Percentiles rank a stretch among this genome's conserved stretches.
phyloP scores from a whole-genome alignment of 2,888 invertebrate species.

The Phengaris arion region DNA sequence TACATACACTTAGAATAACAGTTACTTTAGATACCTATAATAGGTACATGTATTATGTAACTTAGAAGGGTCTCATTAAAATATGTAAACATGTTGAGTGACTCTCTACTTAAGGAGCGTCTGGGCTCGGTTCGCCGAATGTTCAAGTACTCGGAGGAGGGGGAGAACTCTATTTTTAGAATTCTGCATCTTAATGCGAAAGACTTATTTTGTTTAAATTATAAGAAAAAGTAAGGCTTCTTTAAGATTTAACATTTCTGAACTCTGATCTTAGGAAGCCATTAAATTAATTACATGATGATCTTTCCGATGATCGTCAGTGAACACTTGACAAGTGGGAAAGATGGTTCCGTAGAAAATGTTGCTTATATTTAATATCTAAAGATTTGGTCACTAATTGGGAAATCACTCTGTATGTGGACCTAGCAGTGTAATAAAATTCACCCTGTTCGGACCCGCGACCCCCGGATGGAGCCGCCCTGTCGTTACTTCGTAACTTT shows the following conservation, averaged over 20 bases:
- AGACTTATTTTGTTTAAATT: neutral
- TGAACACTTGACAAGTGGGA: too few species aligned
- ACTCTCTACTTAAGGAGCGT: neutral
- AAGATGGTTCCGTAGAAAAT: neutral
- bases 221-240: neutral
- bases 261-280: too few species aligned
- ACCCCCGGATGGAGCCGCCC: too few species aligned
- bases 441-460: too few species aligned
- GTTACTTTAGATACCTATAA: neutral
- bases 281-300: too few species aligned
- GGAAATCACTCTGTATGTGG: too few species aligned
- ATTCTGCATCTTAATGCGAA: neutral
- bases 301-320: too few species aligned
- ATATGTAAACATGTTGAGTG: slow-evolving; percentile 12
- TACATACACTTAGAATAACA: neutral
- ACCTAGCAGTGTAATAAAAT: too few species aligned
- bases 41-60: neutral
- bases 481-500: too few species aligned
- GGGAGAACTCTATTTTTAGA: neutral
- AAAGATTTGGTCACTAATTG: too few species aligned
- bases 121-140: neutral
- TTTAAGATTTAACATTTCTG: neutral
- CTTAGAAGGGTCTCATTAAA: neutral
- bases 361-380: too few species aligned
- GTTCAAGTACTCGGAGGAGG: neutral